A percentile compares a stretch with the other conserved stretches of the same genome.
These are phyloP conservation scores for Celastrina argiolus DNA, from an alignment of 2,888 invertebrate species.

Conservation along the genomic window DNA sequence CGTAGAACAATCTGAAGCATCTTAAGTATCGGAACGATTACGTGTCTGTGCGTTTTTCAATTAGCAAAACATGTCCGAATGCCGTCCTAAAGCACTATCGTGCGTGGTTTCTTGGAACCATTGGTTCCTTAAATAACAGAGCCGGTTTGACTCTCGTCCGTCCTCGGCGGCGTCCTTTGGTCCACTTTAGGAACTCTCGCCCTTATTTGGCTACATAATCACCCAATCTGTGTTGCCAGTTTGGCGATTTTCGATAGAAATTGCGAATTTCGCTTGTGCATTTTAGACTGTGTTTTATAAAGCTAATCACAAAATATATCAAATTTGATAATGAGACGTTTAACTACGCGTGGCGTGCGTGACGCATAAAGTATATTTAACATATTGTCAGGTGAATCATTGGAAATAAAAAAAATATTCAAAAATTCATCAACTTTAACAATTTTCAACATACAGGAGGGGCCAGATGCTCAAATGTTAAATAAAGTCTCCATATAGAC, in stretches of 20 bases:
- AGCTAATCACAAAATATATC: too few relatives aligned
- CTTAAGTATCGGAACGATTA: neutral
- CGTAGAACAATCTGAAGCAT: neutral
- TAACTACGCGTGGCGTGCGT: too few relatives aligned
- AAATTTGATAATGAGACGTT: too few relatives aligned
- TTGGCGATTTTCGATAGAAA: neutral
- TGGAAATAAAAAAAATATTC: too few relatives aligned
- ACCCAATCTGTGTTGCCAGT: constrained; percentile 30
- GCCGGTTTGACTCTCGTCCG: constrained; percentile 55
- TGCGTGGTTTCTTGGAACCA: constrained; percentile 64
- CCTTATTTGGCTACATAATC: constrained; percentile 71
- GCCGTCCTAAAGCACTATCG: constrained; percentile 49
- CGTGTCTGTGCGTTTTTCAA: neutral
- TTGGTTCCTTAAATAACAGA: constrained; percentile 59
- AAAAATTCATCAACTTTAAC: too few relatives aligned
- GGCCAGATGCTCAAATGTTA: too few relatives aligned
- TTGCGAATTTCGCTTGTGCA: neutral
- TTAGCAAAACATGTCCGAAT: constrained; percentile 4
- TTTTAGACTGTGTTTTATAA: neutral
- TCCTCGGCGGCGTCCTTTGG: constrained; percentile 73
- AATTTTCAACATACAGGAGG: too few relatives aligned
- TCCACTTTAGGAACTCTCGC: constrained; percentile 46
- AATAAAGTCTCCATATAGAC: too few relatives aligned
- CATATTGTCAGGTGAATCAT: too few relatives aligned
- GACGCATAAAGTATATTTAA: too few relatives aligned